These are phyloP conservation scores for Odontophorus gujanensis DNA, from an alignment of 2,113 vertebrate species.

Conservation along the genomic window DNA sequence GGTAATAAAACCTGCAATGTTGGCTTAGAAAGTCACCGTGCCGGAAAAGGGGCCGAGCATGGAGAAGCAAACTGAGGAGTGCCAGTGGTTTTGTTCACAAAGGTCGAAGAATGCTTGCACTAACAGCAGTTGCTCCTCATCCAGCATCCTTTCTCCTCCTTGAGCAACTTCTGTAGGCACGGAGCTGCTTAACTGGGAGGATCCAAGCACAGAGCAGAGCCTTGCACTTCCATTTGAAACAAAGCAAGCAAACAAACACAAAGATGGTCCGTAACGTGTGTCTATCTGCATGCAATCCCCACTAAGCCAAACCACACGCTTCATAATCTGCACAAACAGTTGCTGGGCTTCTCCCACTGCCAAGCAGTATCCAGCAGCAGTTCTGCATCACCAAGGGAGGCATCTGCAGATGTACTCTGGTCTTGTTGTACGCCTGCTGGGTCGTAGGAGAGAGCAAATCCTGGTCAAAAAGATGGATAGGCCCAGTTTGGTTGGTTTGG, in stretches of 20 bases:
- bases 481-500: not conserved
- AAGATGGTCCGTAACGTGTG: not conserved
- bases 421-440: not conserved
- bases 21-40: not conserved
- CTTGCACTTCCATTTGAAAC: constrained; percentile 13
- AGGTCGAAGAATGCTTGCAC: not conserved
- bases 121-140: constrained; percentile 9
- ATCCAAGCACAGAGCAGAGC: constrained; percentile 33
- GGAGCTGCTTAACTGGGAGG: not conserved
- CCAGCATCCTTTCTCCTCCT: constrained; percentile 42
- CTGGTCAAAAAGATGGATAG: fast-evolving
- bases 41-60: not conserved
- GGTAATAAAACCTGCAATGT: not conserved
- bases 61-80: fast-evolving
- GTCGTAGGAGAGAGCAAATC: not conserved
- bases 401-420: not conserved
- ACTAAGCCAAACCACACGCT: constrained; percentile 9
- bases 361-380: not conserved
- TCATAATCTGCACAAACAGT: not conserved
- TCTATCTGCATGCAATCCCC: not conserved
- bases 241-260: not conserved
- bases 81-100: not conserved
- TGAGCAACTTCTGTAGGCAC: constrained; percentile 9
- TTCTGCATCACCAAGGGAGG: not conserved
- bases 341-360: not conserved